These are phyloP conservation scores for Zygothrica quintamaculata DNA, from an alignment of 2,888 invertebrate species.

Conservation along the genomic window DNA sequence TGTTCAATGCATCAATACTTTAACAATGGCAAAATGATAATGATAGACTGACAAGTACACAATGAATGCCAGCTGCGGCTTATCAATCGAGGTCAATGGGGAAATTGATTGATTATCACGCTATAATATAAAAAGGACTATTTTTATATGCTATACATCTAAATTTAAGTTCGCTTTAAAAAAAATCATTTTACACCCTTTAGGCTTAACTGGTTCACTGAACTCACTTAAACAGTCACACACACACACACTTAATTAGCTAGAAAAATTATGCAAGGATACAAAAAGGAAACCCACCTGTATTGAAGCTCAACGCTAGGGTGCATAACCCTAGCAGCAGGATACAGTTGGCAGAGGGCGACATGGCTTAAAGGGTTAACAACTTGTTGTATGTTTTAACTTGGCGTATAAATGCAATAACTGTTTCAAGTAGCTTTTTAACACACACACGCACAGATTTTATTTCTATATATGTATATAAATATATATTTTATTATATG, in stretches of 20 bases:
- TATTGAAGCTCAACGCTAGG: constrained; percentile 62
- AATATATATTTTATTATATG: constrained; percentile 40
- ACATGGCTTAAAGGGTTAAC: constrained; percentile 54
- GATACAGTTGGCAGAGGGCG: constrained; percentile 56
- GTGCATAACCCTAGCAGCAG: constrained; percentile 57
- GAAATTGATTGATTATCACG: constrained; percentile 41
- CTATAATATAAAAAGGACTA: constrained; percentile 3
- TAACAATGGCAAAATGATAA: constrained; percentile 36
- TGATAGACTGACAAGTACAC: constrained; percentile 1
- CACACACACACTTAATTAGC: constrained; percentile 63
- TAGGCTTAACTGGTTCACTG: constrained; percentile 59
- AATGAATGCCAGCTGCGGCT: constrained; percentile 23
- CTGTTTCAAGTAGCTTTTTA: constrained; percentile 19
- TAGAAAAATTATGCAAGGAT: constrained; percentile 40
- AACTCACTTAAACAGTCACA: constrained; percentile 42
- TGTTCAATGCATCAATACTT: constrained; percentile 15
- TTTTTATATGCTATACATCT: no score
- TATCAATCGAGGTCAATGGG: constrained; percentile 47
- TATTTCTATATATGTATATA: no score
- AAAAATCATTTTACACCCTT: background rate
- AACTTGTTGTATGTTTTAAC: constrained; percentile 43
- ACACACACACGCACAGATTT: no score
- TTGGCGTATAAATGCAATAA: constrained; percentile 2
- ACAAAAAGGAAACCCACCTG: constrained; percentile 68
- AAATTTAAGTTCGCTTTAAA: constrained; percentile 11